phyloP scores from a whole-genome alignment of 2,113 vertebrate genomes.

The Hiodon alosoides region DNA sequence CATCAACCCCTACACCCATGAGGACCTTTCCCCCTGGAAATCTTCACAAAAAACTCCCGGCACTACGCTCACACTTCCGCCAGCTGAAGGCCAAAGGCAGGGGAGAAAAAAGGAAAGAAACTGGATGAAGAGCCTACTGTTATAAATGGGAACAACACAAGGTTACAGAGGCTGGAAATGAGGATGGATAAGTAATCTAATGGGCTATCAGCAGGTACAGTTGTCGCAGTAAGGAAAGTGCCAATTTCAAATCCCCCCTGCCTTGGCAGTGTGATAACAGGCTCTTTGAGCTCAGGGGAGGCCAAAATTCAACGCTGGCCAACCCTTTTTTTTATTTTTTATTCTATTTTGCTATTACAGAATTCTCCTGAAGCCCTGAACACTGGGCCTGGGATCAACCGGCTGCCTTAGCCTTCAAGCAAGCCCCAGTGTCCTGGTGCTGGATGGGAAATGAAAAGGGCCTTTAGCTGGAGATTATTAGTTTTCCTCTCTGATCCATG shows the following conservation, averaged over 20 bases:
- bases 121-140: constrained; percentile 15
- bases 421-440: not conserved
- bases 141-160: constrained; percentile 23
- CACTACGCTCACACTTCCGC: not conserved
- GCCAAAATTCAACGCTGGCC: constrained; percentile 27
- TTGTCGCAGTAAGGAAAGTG: constrained; percentile 49
- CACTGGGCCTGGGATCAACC: not conserved
- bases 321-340: constrained; percentile 31
- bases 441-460: constrained; percentile 3
- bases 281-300: constrained; percentile 38
- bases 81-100: not conserved
- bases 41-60: constrained; percentile 2
- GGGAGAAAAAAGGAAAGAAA: not conserved
- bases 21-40: not conserved
- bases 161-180: constrained; percentile 13
- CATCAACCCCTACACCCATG: not conserved
- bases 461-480: not conserved
- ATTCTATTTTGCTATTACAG: not conserved
- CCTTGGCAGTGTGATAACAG: constrained; percentile 46
- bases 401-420: constrained; percentile 1
- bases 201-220: constrained; percentile 49
- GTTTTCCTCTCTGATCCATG: not conserved
- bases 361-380: too few relatives aligned
- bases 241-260: constrained; percentile 50
- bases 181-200: constrained; percentile 46